These are phyloP conservation scores for Parus major DNA, from an alignment of 2,113 vertebrate genomes.

Conservation along the genomic window DNA sequence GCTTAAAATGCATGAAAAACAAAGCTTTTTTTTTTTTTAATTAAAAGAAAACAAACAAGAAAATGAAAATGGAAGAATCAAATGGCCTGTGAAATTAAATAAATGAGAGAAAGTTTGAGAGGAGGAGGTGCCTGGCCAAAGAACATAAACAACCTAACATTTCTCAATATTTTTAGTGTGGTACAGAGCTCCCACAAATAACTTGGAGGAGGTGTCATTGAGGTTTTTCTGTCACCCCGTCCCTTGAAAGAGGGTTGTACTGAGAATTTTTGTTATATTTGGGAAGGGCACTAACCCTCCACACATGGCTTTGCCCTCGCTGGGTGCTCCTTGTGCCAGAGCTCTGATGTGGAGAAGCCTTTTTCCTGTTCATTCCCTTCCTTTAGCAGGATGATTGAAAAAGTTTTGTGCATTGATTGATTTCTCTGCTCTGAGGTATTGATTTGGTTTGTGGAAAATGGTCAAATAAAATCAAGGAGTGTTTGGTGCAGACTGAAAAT, in stretches of 20 bases:
- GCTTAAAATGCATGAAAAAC: neutral
- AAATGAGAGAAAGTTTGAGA: neutral
- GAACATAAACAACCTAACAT: neutral
- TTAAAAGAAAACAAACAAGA: neutral
- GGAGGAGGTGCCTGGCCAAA: neutral
- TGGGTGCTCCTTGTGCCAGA: neutral
- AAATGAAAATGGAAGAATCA: neutral
- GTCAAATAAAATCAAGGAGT: slow-evolving; percentile 41
- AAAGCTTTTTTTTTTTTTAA: neutral
- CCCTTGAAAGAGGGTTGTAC: neutral
- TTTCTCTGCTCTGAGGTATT: slow-evolving; percentile 17
- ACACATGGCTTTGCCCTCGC: fast-evolving
- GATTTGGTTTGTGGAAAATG: slow-evolving; percentile 35
- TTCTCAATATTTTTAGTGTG: neutral
- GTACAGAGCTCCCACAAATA: neutral
- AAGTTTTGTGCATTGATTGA: slow-evolving; percentile 23
- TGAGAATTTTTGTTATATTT: neutral
- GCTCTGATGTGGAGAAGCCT: neutral
- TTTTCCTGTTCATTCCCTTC: neutral
- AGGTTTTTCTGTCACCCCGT: neutral
- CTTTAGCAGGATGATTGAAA: neutral
- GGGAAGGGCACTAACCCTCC: neutral
- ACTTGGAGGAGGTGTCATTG: neutral
- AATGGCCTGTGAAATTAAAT: neutral
- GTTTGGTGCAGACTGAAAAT: slow-evolving; percentile 16